phyloP scores from a whole-genome alignment of 2,888 invertebrate species.

The Drosophila pseudotakahashii region DNA sequence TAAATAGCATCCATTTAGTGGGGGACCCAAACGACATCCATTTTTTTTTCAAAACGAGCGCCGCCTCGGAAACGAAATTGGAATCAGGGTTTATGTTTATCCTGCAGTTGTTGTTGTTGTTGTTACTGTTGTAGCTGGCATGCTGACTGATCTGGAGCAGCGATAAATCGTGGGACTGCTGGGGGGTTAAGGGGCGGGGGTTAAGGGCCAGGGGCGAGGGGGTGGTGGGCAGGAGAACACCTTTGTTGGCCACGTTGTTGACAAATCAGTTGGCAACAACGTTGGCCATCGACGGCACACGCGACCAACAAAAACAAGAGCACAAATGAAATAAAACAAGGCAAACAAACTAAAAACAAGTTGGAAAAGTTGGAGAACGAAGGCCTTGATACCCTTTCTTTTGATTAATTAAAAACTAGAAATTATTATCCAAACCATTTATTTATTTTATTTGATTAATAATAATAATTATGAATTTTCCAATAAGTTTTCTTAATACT shows the following conservation, averaged over 20 bases:
- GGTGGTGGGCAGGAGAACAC: slow-evolving; percentile 55
- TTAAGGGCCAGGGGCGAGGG: too few relatives aligned
- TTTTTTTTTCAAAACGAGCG: slow-evolving; percentile 65
- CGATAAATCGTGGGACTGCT: slow-evolving; percentile 58
- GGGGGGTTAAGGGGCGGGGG: slow-evolving; percentile 10
- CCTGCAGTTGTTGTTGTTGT: slow-evolving; percentile 32
- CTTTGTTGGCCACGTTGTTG: slow-evolving; percentile 73
- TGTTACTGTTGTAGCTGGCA: slow-evolving; percentile 44
- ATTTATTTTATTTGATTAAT: too few relatives aligned
- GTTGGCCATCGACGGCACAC: slow-evolving; percentile 62
- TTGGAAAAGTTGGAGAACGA: neutral
- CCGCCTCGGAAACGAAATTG: slow-evolving; percentile 34
- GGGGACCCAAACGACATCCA: slow-evolving; percentile 54
- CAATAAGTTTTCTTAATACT: too few relatives aligned
- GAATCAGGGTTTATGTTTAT: slow-evolving; percentile 50
- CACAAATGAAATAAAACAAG: slow-evolving; percentile 4
- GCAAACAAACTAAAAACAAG: slow-evolving; percentile 21
- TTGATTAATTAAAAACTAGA: too few relatives aligned
- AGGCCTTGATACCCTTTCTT: slow-evolving; percentile 13
- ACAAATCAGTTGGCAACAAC: slow-evolving; percentile 68
- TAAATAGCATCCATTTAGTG: slow-evolving; percentile 75
- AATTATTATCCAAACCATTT: too few relatives aligned
- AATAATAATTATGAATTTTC: too few relatives aligned
- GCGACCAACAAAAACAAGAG: slow-evolving; percentile 49
- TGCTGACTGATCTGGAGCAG: slow-evolving; percentile 73